phyloP scores from a whole-genome alignment of 2,113 vertebrate species.

The Anhinga anhinga region DNA sequence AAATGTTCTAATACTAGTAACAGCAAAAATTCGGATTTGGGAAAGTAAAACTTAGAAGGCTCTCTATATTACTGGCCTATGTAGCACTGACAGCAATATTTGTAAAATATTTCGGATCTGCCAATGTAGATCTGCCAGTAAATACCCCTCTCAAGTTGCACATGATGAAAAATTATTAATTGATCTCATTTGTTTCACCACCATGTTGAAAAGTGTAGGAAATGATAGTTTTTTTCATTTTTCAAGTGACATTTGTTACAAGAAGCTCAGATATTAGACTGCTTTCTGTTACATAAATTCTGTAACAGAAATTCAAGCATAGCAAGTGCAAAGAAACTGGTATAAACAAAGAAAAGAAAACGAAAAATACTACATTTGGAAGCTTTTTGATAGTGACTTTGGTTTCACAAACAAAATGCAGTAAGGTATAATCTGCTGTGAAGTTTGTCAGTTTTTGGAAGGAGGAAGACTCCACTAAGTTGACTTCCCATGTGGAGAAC shows the following conservation, averaged over 20 bases:
- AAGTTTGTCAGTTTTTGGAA: not conserved
- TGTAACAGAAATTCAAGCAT: not conserved
- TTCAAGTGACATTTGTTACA: not conserved
- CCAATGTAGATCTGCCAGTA: not conserved
- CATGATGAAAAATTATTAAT: not conserved
- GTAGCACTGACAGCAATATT: not conserved
- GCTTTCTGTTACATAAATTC: not conserved
- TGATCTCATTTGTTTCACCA: not conserved
- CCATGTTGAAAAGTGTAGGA: not conserved
- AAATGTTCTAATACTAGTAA: not conserved
- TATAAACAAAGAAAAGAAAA: not conserved
- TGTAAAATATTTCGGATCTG: not conserved
- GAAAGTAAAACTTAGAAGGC: not conserved
- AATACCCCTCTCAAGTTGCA: not conserved
- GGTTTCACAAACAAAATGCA: not conserved
- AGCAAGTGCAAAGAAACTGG: not conserved
- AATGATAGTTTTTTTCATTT: not conserved
- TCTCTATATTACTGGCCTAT: not conserved
- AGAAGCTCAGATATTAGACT: not conserved
- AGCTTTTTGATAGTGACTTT: not conserved
- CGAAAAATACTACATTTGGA: not conserved
- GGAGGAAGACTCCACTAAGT: not conserved
- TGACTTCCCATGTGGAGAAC: not conserved
- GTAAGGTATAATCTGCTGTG: not conserved
- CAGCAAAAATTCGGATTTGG: not conserved